Percentiles rank a stretch among this genome's conserved stretches.
These are phyloP conservation scores for Ictidomys tridecemlineatus DNA, from an alignment of 2,113 vertebrate species.

Conservation along the genomic window DNA sequence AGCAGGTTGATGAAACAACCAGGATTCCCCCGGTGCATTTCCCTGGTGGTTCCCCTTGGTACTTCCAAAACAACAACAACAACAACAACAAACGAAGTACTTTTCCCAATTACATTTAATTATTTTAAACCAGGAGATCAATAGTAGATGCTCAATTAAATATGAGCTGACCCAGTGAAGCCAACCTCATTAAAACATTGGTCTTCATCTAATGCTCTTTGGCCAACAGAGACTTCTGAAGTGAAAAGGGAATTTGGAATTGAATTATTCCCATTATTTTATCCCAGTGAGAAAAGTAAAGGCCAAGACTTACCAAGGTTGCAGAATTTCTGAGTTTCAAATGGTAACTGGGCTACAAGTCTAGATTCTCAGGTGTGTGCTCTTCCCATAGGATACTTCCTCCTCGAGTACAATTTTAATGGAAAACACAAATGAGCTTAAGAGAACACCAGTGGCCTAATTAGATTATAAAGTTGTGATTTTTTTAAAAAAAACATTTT, in stretches of 20 bases:
- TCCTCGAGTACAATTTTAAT: background rate
- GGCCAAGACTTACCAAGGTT: background rate
- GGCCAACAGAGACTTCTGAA: background rate
- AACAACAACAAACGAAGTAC: background rate
- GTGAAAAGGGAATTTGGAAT: background rate
- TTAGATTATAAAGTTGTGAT: background rate
- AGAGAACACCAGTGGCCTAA: background rate
- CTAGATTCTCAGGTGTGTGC: background rate
- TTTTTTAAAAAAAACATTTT: background rate
- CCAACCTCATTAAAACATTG: background rate
- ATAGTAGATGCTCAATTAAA: background rate
- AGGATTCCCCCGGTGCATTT: background rate
- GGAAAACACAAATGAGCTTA: background rate
- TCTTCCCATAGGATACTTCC: slow-evolving; percentile 37
- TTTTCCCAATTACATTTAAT: background rate
- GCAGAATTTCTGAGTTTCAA: background rate
- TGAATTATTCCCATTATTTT: background rate
- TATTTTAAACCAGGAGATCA: background rate
- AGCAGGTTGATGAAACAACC: background rate
- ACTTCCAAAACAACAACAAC: background rate
- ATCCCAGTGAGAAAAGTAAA: background rate
- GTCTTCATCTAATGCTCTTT: background rate
- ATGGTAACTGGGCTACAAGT: background rate
- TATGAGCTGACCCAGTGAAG: background rate
- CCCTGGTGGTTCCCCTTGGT: too few relatives aligned